Base-by-base conservation (phyloP, 1,140 invertebrate species). In the Thalassaphorura encarpata region DNA sequence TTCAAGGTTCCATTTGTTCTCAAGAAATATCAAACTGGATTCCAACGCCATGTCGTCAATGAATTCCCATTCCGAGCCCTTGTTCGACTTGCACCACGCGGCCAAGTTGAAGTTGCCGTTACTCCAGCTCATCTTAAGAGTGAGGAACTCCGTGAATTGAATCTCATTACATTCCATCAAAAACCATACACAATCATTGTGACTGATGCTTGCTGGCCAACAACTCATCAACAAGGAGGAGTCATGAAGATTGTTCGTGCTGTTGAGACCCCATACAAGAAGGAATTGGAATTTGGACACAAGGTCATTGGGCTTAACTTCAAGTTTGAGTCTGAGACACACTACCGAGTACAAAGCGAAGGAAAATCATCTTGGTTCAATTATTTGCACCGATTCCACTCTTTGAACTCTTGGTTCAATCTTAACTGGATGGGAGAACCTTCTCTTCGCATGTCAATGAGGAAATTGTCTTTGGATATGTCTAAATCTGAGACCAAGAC, bases 121-220 rank as follows among this genome's bases (percentile, higher is more conserved):
- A 65, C 60, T 31, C 63, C 63, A 52, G 42, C 54, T 23, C 51
- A 60, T 24, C 19, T 62, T 41, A 50, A 33, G 45, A 51, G 46
- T 1, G 31, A 39, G 16, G 52, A 60, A 18, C 16, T 26, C 40
- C 54, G 60, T 43, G 52, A 48, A 11, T 55, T 65, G 33, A 52
- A 62, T 33, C 5, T 65, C 18, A 39, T 59, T 23, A 60, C 57
- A 49, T 62, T 57, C 52, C 63, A 65, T 55, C 53, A 57, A 24
- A 43, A 13, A 0, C 63, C 63, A 46, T 65, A 62, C 58, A 60
- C 60, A 19, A 58, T 58, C 33, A 58, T 65, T 45, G 51, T 65
- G 36, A 52, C 36, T 18, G 63, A 65, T 29, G 63, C 61, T 21
- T 52, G 58, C 52, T 65, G 56, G 49, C 63, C 63, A 31, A 52